Evolutionary conservation across 2,888 invertebrate genomes (phyloP).

Genomic region (Julus scanicus): DNA sequence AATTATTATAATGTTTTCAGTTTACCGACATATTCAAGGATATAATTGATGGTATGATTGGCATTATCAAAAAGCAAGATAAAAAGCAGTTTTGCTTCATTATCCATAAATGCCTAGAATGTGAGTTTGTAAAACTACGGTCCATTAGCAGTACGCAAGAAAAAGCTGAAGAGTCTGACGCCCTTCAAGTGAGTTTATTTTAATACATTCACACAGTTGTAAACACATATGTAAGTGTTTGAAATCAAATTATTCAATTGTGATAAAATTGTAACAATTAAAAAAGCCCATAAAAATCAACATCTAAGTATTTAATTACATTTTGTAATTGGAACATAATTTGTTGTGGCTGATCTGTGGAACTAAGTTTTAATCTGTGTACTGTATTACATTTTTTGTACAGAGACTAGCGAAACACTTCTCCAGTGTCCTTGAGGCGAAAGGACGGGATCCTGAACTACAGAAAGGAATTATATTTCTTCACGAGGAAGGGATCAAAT

Average conservation of each 20-base stretch:
- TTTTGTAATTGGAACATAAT: not conserved
- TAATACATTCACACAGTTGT: not conserved
- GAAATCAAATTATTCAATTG: too few relatives aligned
- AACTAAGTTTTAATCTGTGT: not conserved
- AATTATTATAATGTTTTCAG: not conserved
- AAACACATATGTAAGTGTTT: too few relatives aligned
- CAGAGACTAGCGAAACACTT: not conserved
- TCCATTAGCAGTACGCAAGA: not conserved
- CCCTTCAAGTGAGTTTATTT: not conserved
- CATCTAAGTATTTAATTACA: too few relatives aligned
- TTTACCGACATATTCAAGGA: not conserved
- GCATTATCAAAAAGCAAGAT: not conserved
- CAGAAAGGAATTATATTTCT: not conserved
- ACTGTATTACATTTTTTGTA: not conserved
- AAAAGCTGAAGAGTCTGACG: not conserved
- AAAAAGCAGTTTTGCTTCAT: not conserved
- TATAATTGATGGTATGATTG: not conserved
- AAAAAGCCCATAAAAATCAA: too few relatives aligned
- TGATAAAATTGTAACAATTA: too few relatives aligned
- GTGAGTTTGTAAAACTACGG: not conserved
- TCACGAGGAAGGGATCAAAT: not conserved
- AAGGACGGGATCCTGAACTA: not conserved
- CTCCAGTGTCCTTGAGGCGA: not conserved
- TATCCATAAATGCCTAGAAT: not conserved
- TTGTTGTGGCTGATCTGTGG: not conserved